Evolutionary conservation across 2,797 vertebrate species (phyloP).

Genomic region (Mormyrops attenuatus): DNA sequence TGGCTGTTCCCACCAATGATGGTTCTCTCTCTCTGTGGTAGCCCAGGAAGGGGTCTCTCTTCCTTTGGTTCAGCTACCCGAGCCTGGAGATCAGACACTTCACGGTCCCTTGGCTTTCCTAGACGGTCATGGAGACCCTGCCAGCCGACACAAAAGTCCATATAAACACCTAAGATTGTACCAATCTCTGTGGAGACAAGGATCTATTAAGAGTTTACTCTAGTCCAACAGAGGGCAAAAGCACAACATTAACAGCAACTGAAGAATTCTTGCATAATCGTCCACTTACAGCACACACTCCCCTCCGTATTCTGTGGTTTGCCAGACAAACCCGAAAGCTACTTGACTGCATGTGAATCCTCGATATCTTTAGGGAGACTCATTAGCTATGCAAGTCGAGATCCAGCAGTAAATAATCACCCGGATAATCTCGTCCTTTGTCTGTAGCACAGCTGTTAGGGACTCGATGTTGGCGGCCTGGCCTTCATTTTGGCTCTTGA

Average conservation of each 20-base stretch:
- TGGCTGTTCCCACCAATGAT: conserved; percentile 69
- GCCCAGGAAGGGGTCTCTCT: conserved; percentile 50
- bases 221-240: background rate
- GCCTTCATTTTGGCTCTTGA: conserved; percentile 55
- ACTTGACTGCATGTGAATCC: background rate
- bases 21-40: conserved; percentile 67
- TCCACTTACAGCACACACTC: background rate
- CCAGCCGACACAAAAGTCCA: conserved; percentile 20
- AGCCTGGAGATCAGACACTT: conserved; percentile 37
- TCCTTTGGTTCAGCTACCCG: conserved; percentile 37
- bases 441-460: conserved; percentile 57
- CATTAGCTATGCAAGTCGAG: background rate
- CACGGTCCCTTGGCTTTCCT: conserved; percentile 40
- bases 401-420: conserved; percentile 43
- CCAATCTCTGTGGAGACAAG: background rate
- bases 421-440: conserved; percentile 67
- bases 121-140: conserved; percentile 62
- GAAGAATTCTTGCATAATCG: background rate
- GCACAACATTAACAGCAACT: background rate
- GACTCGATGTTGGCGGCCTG: conserved; percentile 59
- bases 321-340: background rate
- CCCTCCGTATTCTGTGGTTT: background rate
- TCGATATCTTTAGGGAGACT: background rate
- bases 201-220: background rate
- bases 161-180: background rate